These are phyloP conservation scores for Poecile montanus DNA, from an alignment of 2,797 vertebrate species.

Conservation along the genomic window DNA sequence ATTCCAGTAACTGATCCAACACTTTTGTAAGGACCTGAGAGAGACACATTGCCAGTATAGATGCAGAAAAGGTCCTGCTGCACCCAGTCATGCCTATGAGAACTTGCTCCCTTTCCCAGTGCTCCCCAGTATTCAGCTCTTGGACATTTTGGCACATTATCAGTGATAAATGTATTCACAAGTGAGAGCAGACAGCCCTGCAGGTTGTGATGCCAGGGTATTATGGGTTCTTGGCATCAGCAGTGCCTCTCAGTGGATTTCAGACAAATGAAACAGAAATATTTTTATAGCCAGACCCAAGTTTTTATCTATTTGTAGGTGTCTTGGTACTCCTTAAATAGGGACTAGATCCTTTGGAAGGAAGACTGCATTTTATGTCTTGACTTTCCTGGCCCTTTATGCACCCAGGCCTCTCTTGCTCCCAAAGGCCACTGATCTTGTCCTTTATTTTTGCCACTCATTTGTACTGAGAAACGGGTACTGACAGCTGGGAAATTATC, in stretches of 20 bases:
- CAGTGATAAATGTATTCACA: constrained; percentile 6
- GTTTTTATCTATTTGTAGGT: not conserved
- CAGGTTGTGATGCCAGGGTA: not conserved
- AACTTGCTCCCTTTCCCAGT: not conserved
- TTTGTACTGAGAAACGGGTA: not conserved
- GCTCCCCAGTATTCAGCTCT: not conserved
- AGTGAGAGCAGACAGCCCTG: constrained; percentile 17
- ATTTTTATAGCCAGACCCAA: not conserved
- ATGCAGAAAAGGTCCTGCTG: not conserved
- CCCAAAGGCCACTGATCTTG: not conserved
- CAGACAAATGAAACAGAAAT: not conserved
- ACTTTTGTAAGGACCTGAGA: not conserved
- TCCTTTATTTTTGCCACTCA: not conserved
- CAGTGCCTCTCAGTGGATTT: not conserved
- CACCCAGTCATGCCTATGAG: not conserved
- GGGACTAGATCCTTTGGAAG: not conserved
- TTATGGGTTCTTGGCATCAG: not conserved
- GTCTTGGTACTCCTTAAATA: not conserved
- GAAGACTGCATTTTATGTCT: not conserved
- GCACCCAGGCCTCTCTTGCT: not conserved
- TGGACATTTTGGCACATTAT: not conserved
- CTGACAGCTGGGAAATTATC: not conserved
- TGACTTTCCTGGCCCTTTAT: not conserved
- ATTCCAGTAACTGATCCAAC: not conserved
- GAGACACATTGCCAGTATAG: not conserved